Conservation (phyloP, 2,113 vertebrate genomes). For the Cyphomyrus plagiostoma region DNA sequence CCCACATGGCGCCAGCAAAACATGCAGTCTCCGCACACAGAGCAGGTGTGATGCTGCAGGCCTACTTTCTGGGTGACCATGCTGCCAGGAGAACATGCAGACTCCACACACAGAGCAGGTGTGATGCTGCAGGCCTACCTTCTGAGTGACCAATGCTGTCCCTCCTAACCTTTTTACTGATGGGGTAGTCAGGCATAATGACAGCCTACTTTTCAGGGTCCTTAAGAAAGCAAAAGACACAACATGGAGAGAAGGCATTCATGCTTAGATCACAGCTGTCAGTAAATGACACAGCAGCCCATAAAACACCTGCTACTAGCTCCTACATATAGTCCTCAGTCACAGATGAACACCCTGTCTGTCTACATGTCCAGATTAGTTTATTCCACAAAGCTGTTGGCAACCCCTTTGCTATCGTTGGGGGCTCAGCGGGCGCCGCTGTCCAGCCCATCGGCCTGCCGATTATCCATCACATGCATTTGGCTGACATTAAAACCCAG, state of each 20-base stretch:
- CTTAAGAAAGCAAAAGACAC: constrained; percentile 23
- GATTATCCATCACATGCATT: background rate
- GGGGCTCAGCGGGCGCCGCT: background rate
- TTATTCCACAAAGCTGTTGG: background rate
- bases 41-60: too few species aligned
- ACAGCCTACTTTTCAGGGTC: background rate
- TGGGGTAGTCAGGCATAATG: background rate
- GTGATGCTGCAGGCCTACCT: too few species aligned
- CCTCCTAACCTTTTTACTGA: background rate
- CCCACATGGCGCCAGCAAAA: background rate
- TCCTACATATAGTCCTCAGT: constrained; percentile 18
- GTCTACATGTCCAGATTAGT: constrained; percentile 14
- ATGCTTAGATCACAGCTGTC: background rate
- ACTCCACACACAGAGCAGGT: too few species aligned
- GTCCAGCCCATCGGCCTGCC: background rate
- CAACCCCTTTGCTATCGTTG: background rate
- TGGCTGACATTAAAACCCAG: background rate
- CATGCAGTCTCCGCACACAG: too few species aligned
- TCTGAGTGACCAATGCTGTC: background rate
- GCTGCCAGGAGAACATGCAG: too few species aligned
- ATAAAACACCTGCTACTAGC: background rate
- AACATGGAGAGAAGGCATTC: background rate
- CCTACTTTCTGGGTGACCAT: too few species aligned
- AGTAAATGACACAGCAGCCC: background rate
- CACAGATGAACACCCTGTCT: background rate